phyloP scores from a whole-genome alignment of 2,888 invertebrate genomes.

The Clanis bilineata region DNA sequence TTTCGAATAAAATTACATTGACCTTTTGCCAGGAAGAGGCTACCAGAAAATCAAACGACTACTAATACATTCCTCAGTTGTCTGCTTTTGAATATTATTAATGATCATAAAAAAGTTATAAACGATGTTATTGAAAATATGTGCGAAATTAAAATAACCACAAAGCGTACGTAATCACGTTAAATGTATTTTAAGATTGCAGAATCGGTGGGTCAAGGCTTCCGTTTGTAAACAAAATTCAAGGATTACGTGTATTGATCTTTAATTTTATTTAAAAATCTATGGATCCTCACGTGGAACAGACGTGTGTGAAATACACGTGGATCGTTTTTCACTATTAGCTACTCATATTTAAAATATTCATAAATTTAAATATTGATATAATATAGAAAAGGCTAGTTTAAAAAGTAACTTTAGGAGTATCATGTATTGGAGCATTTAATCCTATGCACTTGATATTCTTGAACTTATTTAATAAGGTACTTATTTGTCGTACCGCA shows the following conservation, averaged over 20 bases:
- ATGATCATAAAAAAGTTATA: neutral
- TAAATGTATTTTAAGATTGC: neutral
- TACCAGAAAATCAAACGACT: neutral
- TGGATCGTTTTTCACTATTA: neutral
- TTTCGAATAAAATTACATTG: no score
- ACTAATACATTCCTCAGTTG: neutral
- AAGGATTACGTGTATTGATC: neutral
- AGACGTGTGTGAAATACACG: neutral
- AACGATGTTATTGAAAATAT: neutral
- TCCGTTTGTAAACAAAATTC: conserved; percentile 30
- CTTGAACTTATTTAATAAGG: no score
- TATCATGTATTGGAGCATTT: no score
- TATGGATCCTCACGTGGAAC: neutral
- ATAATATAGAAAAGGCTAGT: neutral
- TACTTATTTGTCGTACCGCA: no score
- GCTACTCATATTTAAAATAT: neutral
- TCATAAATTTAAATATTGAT: neutral
- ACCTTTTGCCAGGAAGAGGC: no score
- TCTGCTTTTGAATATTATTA: neutral
- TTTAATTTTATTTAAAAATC: neutral
- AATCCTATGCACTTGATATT: no score
- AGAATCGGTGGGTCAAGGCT: conserved; percentile 32
- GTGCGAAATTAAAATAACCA: neutral
- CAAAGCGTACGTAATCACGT: neutral
- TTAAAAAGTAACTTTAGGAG: neutral